phyloP scores from a whole-genome alignment of 2,113 vertebrate genomes.

The Willisornis vidua region DNA sequence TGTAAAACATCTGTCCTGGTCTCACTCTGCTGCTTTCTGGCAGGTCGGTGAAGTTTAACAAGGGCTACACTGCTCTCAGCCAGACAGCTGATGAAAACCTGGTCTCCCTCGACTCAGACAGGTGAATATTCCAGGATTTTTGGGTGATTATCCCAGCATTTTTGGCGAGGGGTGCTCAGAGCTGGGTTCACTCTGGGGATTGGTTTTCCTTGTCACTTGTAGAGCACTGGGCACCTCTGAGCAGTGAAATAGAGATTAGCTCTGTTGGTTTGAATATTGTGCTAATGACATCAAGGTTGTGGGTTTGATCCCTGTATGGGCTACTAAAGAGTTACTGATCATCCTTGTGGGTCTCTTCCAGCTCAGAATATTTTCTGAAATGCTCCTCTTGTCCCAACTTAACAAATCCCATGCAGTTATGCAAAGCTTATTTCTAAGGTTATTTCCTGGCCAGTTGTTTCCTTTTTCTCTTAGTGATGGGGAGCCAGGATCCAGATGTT shows the following conservation, averaged over 20 bases:
- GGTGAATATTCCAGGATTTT: slow-evolving; percentile 72
- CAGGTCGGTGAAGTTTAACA: slow-evolving; percentile 90
- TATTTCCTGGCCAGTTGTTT: background rate
- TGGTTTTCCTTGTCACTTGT: background rate
- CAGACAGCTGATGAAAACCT: slow-evolving; percentile 88
- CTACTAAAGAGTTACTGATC: background rate
- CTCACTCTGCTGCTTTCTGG: background rate
- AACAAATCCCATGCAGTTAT: background rate
- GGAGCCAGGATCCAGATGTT: slow-evolving; percentile 92
- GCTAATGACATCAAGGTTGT: background rate
- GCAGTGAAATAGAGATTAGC: fast-evolving
- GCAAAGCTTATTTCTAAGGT: background rate
- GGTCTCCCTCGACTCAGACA: slow-evolving; percentile 91
- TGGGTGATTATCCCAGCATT: background rate
- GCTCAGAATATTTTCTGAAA: background rate
- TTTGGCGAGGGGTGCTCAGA: background rate
- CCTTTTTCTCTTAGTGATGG: slow-evolving; percentile 81
- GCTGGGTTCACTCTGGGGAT: background rate
- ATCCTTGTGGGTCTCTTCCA: background rate
- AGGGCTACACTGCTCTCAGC: slow-evolving; percentile 89
- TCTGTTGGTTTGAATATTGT: background rate
- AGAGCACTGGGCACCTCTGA: background rate
- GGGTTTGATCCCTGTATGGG: background rate
- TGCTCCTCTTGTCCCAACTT: fast-evolving
- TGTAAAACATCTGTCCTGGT: background rate